Base-by-base conservation (phyloP, 2,888 invertebrate genomes). In the Callimorpha dominula region DNA sequence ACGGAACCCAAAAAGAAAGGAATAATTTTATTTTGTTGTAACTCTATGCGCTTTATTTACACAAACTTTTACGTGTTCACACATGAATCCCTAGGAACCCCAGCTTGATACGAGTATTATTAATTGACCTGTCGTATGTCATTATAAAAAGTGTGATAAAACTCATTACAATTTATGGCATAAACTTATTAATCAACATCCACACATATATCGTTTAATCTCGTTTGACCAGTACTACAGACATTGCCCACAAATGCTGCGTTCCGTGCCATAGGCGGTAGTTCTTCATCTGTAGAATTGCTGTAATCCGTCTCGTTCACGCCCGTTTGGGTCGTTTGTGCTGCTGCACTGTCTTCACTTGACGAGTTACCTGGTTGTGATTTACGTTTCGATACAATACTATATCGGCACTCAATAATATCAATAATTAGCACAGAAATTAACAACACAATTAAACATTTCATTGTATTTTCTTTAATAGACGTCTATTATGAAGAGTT, bases 141-240 rank as follows among this genome's bases (percentile, higher is more conserved):
- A 31, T 31, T 31, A 31, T 31, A 31, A 31, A 31, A 31, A 31
- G 31, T 1, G 31, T 31, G 31, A 31, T 7, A 15, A 15, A n/a
- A 54, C 9, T 54, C n/a, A 57, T 20, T 57, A 4, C 4, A 49
- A 46, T 31, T 65, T 31, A 14, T 20, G 49, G 3, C 4, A 31
- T 31, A 31, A 42, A 43, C 2, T 60, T 49, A 43, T 20, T 68
- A 68, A 68, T 68, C 68, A 31, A 68, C 12, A 60, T 68, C 68
- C 31, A 68, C 17, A 49, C 68, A 68, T 11, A 6, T 17, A 17
- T 60, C 43, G 17, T 49, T 40, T 9, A 49, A 11, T 68, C 31
- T 68, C 15, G 15, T 60, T 17, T 11, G 9, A 15, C 60, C 60
- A 14, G 11, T 60, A 49, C 46, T 31, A 17, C 68, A 68, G 15